Conservation (phyloP, 2,113 vertebrate species). For the Embiotoca jacksoni region DNA sequence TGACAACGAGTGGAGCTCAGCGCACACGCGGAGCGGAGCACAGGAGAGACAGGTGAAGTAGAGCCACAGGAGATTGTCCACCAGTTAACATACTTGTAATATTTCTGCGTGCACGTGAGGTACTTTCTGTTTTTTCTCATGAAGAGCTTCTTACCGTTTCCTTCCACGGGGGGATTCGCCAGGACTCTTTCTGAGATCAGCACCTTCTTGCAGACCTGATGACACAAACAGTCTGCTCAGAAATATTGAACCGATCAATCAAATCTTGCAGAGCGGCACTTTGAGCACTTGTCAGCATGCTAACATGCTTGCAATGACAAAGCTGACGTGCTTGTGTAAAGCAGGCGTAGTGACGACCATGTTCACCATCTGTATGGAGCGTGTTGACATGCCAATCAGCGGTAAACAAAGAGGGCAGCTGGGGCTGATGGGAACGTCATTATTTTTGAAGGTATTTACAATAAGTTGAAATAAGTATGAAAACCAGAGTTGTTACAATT, state of each 20-base stretch:
- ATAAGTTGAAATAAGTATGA: too few relatives aligned
- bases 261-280: not conserved
- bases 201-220: conserved; percentile 91
- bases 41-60: too few relatives aligned
- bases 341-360: not conserved
- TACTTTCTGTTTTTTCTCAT: not conserved
- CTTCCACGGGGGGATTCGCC: conserved; percentile 4
- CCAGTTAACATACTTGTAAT: too few relatives aligned
- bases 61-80: too few relatives aligned
- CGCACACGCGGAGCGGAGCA: too few relatives aligned
- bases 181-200: conserved; percentile 73
- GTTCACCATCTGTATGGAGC: not conserved
- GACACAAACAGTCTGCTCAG: conserved; percentile 1
- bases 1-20: too few relatives aligned
- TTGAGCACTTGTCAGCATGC: not conserved
- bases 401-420: not conserved
- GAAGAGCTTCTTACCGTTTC: conserved; percentile 38
- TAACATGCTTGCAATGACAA: not conserved
- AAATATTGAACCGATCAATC: not conserved
- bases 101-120: not conserved
- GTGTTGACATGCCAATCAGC: not conserved
- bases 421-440: not conserved
- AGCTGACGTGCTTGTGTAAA: not conserved
- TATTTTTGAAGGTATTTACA: too few relatives aligned
- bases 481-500: too few relatives aligned